These are phyloP conservation scores for Monopterus albus DNA, from an alignment of 2,113 vertebrate genomes.

Conservation along the genomic window DNA sequence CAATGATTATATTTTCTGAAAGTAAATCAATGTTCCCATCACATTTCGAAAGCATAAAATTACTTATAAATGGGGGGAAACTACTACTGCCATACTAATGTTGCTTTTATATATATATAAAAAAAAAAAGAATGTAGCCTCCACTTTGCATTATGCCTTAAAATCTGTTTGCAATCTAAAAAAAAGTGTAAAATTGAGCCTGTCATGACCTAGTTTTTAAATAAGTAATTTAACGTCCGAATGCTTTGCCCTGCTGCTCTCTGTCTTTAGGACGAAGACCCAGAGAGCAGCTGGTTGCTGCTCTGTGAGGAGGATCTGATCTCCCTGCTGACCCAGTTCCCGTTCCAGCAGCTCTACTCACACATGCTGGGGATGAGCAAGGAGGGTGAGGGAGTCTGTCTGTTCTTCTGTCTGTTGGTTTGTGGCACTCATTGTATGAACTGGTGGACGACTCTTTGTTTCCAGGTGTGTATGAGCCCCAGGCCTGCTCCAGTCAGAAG, in stretches of 20 bases:
- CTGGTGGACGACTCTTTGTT: conserved; percentile 6
- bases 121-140: no score
- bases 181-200: no score
- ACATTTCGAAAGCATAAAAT: no score
- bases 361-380: conserved; percentile 92
- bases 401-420: conserved; percentile 32
- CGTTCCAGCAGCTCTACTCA: conserved; percentile 94
- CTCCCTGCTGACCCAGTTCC: conserved; percentile 91
- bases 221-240: not conserved
- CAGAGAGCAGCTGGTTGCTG: conserved; percentile 93
- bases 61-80: no score
- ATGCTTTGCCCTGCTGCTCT: not conserved
- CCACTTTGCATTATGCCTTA: no score
- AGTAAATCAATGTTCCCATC: not conserved
- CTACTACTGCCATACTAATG: no score
- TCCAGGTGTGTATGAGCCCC: conserved; percentile 89
- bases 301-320: conserved; percentile 95
- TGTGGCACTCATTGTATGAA: not conserved
- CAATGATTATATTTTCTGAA: not conserved
- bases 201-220: not conserved
- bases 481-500: conserved; percentile 91
- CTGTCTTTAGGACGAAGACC: conserved; percentile 92
- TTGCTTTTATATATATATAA: no score
- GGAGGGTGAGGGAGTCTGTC: conserved; percentile 80
- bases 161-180: no score